A percentile compares a stretch with the other conserved stretches of the same genome.
Evolutionary conservation across 2,888 invertebrate species (phyloP).

Genomic region (Microctonus aethiopoides): DNA sequence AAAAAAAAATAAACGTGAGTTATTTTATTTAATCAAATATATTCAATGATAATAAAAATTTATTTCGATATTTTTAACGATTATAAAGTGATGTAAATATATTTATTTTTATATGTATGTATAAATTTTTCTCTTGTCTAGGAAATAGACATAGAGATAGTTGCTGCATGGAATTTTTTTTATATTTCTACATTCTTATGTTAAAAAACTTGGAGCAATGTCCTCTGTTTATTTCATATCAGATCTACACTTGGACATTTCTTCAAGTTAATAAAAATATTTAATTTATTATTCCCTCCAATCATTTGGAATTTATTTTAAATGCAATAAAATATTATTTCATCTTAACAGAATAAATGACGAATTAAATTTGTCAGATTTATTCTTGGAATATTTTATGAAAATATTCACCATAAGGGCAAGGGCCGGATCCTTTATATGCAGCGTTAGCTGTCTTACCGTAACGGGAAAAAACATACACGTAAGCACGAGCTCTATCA

Average conservation of each 20-base stretch:
- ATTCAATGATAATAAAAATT: background rate
- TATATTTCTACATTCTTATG: background rate
- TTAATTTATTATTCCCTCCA: background rate
- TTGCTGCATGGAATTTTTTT: background rate
- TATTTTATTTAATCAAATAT: background rate
- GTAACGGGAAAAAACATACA: slow-evolving; percentile 27
- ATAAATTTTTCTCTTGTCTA: background rate
- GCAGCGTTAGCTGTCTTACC: slow-evolving; percentile 17
- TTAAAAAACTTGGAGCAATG: background rate
- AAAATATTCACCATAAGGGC: background rate
- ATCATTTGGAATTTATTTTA: background rate
- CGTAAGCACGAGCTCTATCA: background rate
- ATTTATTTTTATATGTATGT: background rate
- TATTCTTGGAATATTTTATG: background rate
- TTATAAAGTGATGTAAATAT: background rate
- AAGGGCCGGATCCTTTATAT: background rate
- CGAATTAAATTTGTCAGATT: background rate
- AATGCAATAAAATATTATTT: background rate
- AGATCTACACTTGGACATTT: background rate
- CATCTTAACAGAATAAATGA: background rate
- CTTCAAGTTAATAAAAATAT: background rate
- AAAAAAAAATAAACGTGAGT: background rate
- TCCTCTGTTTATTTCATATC: background rate
- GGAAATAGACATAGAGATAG: background rate
- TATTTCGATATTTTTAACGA: background rate